A percentile compares a stretch with the other conserved stretches of the same genome.
Evolutionary conservation across 2,888 invertebrate genomes (phyloP).

Genomic region (Eustalomyia histrio): DNA sequence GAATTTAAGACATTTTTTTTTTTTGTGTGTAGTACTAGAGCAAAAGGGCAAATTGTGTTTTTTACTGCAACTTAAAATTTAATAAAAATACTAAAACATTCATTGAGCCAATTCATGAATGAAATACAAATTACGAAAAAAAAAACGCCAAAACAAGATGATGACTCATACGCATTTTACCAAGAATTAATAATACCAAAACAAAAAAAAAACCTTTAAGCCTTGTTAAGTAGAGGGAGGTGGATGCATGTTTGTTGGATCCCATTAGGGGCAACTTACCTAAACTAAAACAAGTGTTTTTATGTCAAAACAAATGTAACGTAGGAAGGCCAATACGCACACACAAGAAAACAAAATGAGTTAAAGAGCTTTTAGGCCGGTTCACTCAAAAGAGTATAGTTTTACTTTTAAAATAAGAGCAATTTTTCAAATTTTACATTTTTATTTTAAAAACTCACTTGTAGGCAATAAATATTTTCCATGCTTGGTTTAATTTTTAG

Average conservation of each 20-base stretch:
- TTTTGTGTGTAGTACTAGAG: too few species aligned
- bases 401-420: slow-evolving; percentile 15
- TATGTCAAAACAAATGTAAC: not conserved
- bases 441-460: not conserved
- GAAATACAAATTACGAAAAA: slow-evolving; percentile 27
- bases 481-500: not conserved
- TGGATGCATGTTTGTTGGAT: slow-evolving; percentile 10
- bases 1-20: too few species aligned
- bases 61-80: not conserved
- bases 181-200: slow-evolving; percentile 53
- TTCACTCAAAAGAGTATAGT: slow-evolving; percentile 30
- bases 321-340: slow-evolving; percentile 14
- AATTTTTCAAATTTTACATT: not conserved
- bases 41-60: too few species aligned
- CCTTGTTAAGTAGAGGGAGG: slow-evolving; percentile 6
- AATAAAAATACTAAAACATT: slow-evolving; percentile 23
- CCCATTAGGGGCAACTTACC: slow-evolving; percentile 44
- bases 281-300: slow-evolving; percentile 42
- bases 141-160: slow-evolving; percentile 23
- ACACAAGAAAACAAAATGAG: slow-evolving; percentile 27
- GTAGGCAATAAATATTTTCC: not conserved
- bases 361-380: slow-evolving; percentile 29
- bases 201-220: slow-evolving; percentile 23
- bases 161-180: slow-evolving; percentile 62
- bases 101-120: slow-evolving; percentile 56